Evolutionary conservation across 2,888 invertebrate species (phyloP), one percentile per base, ranked within the genome.

Genomic region (Plagiodera versicolora): DNA sequence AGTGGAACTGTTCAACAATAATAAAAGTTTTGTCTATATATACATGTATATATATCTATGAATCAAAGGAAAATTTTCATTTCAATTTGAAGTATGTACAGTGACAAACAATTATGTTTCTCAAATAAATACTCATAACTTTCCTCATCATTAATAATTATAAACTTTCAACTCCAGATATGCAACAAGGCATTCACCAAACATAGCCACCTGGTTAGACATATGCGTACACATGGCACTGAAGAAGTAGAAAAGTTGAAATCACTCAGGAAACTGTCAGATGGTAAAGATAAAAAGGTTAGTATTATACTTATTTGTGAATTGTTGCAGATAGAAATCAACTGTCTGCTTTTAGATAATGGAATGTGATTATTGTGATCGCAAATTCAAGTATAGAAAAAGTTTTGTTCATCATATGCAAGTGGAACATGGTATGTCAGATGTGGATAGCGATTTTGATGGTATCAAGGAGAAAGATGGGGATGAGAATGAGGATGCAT

Each of bases 321-420:
- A 14, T 11, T 10, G 14, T 5, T 2, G 18, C 20, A 47, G 2
- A 48, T 8, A 24, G n/a, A 48, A 18, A 9, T 17, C 1, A 30
- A 14, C 30, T 30, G 39, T 35, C 14, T 28, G 56, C 14, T 52
- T 14, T 55, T 63, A 78, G 77, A 68, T 77, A 32, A 78, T 80
- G 76, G 77, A 79, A 68, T 81, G 81, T 68, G 81, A 81, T 65
- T 81, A 79, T 67, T 81, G 81, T 66, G 81, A 81, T 69, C 72
- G 81, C 50, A 79, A 79, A 68, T 81, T 81, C 67, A 81, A 80
- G 62, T 81, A 81, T 63, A 75, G 73, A 57, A 81, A 81, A 67
- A 81, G 80, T 65, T 81, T 78, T 60, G 69, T 73, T 32, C 80
- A 81, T 66, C 81, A 81, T 62, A 79, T 81, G 77, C 76, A 77